Evolutionary conservation across 2,797 vertebrate species (phyloP).

Genomic region (Chaenodraco wilsoni): DNA sequence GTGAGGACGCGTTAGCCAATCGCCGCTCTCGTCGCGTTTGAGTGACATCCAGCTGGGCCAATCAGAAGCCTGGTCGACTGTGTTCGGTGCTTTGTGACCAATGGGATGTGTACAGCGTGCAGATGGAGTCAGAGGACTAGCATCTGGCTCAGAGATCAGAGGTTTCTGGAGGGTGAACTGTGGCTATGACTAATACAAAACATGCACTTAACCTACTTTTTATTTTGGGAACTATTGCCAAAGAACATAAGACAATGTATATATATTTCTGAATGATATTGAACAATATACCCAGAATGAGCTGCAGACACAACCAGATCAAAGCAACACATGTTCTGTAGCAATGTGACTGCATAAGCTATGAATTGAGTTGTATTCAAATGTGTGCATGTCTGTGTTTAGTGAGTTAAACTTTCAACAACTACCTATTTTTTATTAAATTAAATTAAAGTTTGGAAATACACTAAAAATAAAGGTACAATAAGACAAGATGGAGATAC

Average conservation of each 20-base stretch:
- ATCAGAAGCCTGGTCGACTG: constrained; percentile 13
- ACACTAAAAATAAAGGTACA: too few species aligned
- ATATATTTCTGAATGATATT: background rate
- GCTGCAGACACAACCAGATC: too few species aligned
- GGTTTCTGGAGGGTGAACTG: constrained; percentile 32
- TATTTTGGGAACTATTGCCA: background rate
- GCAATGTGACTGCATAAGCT: too few species aligned
- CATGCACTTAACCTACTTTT: constrained; percentile 7
- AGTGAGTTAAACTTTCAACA: too few species aligned
- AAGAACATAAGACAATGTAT: background rate
- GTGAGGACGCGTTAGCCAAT: constrained; percentile 48
- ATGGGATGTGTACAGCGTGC: constrained; percentile 63
- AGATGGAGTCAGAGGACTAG: constrained; percentile 32
- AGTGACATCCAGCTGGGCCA: constrained; percentile 28
- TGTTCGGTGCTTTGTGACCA: constrained; percentile 40
- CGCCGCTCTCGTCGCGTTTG: rapidly evolving
- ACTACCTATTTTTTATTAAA: too few species aligned
- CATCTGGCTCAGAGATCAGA: constrained; percentile 34
- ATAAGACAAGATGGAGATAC: too few species aligned
- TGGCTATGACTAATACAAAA: constrained; percentile 10
- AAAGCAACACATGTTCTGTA: too few species aligned
- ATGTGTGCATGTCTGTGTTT: background rate
- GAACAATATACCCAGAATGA: background rate
- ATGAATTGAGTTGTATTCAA: background rate
- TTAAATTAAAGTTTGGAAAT: too few species aligned